Conservation (phyloP, 2,888 invertebrate species). For the Plusia festucae region DNA sequence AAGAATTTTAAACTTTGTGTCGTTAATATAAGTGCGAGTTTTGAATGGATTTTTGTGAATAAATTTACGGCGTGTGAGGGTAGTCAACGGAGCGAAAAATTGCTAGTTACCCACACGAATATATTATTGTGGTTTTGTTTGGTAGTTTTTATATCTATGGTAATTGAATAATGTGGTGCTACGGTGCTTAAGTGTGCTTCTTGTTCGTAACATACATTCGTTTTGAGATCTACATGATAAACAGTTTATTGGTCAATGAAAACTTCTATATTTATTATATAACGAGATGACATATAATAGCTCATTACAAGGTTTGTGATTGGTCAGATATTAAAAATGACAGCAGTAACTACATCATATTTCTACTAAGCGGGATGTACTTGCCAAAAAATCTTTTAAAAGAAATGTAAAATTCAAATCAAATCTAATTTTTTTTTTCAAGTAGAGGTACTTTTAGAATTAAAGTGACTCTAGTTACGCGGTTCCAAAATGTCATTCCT, state of each 20-base stretch:
- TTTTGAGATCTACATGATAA: not conserved
- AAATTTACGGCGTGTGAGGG: slow-evolving; percentile 31
- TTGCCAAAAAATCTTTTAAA: too few species aligned
- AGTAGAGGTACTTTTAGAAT: too few species aligned
- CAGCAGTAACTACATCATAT: too few species aligned
- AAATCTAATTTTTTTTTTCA: too few species aligned
- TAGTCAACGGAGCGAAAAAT: slow-evolving; percentile 72
- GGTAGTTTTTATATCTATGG: slow-evolving; percentile 39
- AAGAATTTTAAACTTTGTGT: slow-evolving; percentile 16
- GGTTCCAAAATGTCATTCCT: too few species aligned
- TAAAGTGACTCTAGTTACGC: too few species aligned
- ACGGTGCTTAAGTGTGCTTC: slow-evolving; percentile 27
- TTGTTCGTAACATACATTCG: slow-evolving; percentile 1
- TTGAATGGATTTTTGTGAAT: slow-evolving; percentile 17
- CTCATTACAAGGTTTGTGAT: not conserved
- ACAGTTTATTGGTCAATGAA: not conserved
- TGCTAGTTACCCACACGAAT: slow-evolving; percentile 59
- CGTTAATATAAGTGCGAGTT: slow-evolving; percentile 21
- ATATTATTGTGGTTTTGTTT: slow-evolving; percentile 51
- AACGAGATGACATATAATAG: not conserved
- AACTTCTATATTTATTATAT: too few species aligned
- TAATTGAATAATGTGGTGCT: slow-evolving; percentile 35
- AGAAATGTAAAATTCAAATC: too few species aligned
- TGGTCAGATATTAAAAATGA: too few species aligned
- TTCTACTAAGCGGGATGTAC: too few species aligned